phyloP scores from a whole-genome alignment of 2,888 invertebrate genomes.

The Pyrrhia umbra region DNA sequence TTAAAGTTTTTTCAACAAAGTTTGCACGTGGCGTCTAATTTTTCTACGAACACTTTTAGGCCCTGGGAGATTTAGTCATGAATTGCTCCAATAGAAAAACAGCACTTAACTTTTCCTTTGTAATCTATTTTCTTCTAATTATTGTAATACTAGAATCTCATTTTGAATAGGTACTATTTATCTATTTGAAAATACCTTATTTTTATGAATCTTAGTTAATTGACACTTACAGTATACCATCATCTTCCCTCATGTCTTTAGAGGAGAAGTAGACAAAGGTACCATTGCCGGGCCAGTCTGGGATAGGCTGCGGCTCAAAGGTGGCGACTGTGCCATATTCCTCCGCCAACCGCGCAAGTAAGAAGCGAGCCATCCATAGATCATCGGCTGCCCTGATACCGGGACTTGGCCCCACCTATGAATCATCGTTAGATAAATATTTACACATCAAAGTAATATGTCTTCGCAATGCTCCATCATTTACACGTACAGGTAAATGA shows the following conservation, averaged over 20 bases:
- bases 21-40: conserved; percentile 14
- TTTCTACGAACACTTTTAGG: conserved; percentile 1
- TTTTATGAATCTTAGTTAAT: too few relatives aligned
- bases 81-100: too few relatives aligned
- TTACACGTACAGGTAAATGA: background rate
- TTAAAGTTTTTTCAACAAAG: background rate
- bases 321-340: conserved; percentile 94
- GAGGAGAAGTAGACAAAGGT: conserved; percentile 98
- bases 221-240: conserved; percentile 92
- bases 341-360: conserved; percentile 95
- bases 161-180: background rate
- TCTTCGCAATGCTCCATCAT: conserved; percentile 22
- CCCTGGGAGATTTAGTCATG: background rate
- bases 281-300: conserved; percentile 97
- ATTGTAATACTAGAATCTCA: too few relatives aligned
- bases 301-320: conserved; percentile 93
- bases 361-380: conserved; percentile 96
- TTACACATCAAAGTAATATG: conserved; percentile 5
- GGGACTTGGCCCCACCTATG: conserved; percentile 95
- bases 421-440: conserved; percentile 18
- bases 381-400: conserved; percentile 96
- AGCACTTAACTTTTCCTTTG: too few relatives aligned
- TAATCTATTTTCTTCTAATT: too few relatives aligned
- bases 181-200: background rate
- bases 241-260: conserved; percentile 95